Conservation (phyloP, 35 echinoderm and acorn worm genomes). For the Ophiothrix spiculata region DNA sequence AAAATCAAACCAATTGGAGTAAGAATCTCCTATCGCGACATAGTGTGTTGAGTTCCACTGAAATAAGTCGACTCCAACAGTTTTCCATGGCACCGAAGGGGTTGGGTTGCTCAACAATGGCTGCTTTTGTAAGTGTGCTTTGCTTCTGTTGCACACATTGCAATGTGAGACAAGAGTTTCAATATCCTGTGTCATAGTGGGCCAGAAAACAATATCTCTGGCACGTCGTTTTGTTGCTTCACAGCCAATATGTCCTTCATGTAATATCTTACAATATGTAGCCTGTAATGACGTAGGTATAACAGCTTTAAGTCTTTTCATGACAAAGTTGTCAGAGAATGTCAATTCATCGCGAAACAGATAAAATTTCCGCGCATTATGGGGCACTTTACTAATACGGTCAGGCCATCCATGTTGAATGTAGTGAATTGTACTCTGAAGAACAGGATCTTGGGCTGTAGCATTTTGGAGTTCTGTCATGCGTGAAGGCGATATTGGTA, state of each 20-base stretch:
- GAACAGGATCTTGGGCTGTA: conserved; percentile 10
- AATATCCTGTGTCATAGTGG: conserved; percentile 44
- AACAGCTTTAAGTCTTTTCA: conserved; percentile 31
- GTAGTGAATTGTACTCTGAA: not conserved
- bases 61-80: conserved; percentile 58
- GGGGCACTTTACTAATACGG: not conserved
- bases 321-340: conserved; percentile 23
- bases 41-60: conserved; percentile 51
- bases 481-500: conserved; percentile 11
- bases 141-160: conserved; percentile 29
- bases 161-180: conserved; percentile 24
- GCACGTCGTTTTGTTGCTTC: conserved; percentile 49
- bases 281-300: conserved; percentile 29
- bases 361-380: conserved; percentile 1
- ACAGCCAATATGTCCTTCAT: conserved; percentile 40
- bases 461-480: not conserved
- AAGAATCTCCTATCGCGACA: conserved; percentile 47
- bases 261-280: conserved; percentile 28
- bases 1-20: conserved; percentile 44
- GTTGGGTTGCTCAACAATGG: conserved; percentile 3
- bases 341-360: conserved; percentile 39
- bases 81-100: conserved; percentile 34
- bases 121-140: conserved; percentile 44
- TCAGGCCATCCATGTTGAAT: conserved; percentile 20
- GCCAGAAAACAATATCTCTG: conserved; percentile 37